phyloP scores from a whole-genome alignment of 2,888 invertebrate genomes.

The Spicauda simplicius region DNA sequence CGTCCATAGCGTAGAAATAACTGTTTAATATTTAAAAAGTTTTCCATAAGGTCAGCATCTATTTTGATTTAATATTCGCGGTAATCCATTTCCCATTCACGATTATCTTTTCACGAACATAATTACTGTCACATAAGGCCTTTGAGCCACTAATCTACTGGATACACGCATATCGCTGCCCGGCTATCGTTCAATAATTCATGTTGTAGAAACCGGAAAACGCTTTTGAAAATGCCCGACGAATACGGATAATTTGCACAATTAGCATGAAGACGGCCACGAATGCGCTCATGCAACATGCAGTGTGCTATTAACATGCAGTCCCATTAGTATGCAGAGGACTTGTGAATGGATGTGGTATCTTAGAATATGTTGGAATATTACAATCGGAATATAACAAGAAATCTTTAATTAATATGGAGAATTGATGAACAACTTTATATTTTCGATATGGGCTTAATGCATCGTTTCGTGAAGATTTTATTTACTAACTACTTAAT shows the following conservation, averaged over 20 bases:
- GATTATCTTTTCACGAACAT: background rate
- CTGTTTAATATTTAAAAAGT: too few species aligned
- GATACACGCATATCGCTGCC: constrained; percentile 19
- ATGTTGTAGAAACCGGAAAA: constrained; percentile 46
- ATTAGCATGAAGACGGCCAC: constrained; percentile 67
- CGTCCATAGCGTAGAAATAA: too few species aligned
- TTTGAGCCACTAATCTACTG: constrained; percentile 24
- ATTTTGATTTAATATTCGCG: too few species aligned
- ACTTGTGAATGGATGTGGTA: constrained; percentile 43
- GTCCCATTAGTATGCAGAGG: constrained; percentile 43
- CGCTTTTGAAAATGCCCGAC: constrained; percentile 57
- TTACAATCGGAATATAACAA: too few species aligned
- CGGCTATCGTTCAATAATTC: constrained; percentile 47
- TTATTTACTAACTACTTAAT: too few species aligned
- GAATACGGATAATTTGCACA: constrained; percentile 64
- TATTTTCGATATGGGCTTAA: too few species aligned
- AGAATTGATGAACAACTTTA: too few species aligned
- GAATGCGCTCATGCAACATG: constrained; percentile 69
- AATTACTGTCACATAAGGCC: background rate
- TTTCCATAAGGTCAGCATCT: too few species aligned
- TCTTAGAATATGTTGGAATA: constrained; percentile 9
- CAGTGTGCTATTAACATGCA: constrained; percentile 58
- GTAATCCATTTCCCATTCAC: too few species aligned
- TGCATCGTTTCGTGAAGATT: too few species aligned
- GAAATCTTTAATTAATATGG: too few species aligned